Conservation (phyloP, 53 echinoderm and acorn worm genomes). For the Antedon mediterranea region DNA sequence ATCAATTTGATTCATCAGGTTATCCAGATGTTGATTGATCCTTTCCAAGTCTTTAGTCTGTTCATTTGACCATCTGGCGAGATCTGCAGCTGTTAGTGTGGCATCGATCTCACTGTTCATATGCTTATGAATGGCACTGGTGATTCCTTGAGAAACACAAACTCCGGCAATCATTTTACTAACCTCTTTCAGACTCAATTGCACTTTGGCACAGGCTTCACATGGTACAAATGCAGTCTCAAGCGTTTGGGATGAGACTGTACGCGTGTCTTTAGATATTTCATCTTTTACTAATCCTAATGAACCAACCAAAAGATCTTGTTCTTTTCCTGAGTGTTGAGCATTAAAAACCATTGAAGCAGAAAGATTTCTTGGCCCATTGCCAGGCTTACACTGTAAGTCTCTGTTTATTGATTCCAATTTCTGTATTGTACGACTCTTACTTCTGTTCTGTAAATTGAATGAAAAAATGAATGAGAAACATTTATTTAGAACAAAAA, state of each 20-base stretch:
- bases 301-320: background rate
- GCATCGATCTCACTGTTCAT: slow-evolving; percentile 21
- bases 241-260: slow-evolving; percentile 66
- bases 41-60: slow-evolving; percentile 54
- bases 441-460: slow-evolving; percentile 32
- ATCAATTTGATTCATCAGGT: slow-evolving; percentile 52
- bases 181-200: slow-evolving; percentile 55
- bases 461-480: background rate
- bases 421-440: slow-evolving; percentile 36
- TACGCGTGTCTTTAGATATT: slow-evolving; percentile 51
- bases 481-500: no score
- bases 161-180: slow-evolving; percentile 46
- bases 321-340: background rate
- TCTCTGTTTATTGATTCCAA: slow-evolving; percentile 43
- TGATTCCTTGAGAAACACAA: slow-evolving; percentile 54
- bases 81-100: slow-evolving; percentile 54
- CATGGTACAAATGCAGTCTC: slow-evolving; percentile 96
- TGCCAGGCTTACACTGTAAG: slow-evolving; percentile 18
- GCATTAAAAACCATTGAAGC: background rate
- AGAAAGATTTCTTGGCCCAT: background rate
- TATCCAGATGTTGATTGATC: slow-evolving; percentile 41
- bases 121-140: slow-evolving; percentile 45
- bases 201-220: slow-evolving; percentile 70
- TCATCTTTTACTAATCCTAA: background rate
- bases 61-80: slow-evolving; percentile 55